Evolutionary conservation across 2,797 vertebrate genomes (phyloP).

Genomic region (Gambelia wislizenii): DNA sequence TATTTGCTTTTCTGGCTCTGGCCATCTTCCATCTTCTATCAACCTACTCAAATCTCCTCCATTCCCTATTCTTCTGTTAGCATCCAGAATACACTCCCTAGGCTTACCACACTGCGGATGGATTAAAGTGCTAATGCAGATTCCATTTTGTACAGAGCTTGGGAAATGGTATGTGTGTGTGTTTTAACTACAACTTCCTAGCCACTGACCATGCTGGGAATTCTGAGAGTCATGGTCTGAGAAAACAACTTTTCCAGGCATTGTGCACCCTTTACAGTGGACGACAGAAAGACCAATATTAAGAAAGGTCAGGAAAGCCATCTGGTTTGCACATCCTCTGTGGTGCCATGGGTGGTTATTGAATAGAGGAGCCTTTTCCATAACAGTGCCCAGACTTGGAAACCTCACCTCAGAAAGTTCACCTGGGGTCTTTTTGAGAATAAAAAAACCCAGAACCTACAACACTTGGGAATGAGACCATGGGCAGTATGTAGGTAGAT

Average conservation of each 20-base stretch:
- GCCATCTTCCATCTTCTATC: conserved; percentile 2
- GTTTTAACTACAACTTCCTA: no score
- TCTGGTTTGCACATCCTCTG: background rate
- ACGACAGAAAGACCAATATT: background rate
- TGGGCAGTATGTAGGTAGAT: background rate
- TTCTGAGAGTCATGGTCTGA: no score
- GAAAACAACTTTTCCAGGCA: no score
- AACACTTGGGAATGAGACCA: background rate
- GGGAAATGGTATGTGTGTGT: no score
- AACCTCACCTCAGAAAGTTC: background rate
- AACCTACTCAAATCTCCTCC: background rate
- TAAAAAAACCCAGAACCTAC: background rate
- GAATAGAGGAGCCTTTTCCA: background rate
- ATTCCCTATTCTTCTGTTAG: background rate
- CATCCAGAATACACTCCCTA: background rate
- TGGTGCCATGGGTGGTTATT: background rate
- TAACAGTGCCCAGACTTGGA: background rate
- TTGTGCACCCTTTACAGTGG: no score
- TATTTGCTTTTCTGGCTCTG: conserved; percentile 6
- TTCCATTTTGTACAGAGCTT: background rate
- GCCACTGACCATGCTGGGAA: no score
- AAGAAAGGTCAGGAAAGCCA: background rate
- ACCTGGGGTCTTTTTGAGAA: background rate
- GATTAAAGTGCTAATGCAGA: background rate
- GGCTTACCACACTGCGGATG: background rate